These are phyloP conservation scores for Taeniopygia guttata DNA, from an alignment of 2,797 vertebrate species.

Conservation along the genomic window DNA sequence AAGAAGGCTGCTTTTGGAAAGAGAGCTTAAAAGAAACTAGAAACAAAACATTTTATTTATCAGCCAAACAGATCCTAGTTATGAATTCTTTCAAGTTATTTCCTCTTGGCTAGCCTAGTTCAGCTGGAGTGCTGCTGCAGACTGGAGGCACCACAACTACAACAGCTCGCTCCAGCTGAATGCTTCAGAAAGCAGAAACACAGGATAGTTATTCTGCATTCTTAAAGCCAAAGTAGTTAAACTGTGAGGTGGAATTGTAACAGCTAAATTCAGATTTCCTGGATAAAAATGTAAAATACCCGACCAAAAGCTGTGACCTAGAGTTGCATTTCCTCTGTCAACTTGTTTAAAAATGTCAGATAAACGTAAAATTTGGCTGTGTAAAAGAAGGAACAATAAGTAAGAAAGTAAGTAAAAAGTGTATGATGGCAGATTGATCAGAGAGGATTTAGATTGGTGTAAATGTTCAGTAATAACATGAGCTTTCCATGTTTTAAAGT, in stretches of 20 bases:
- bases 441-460: neutral
- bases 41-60: neutral
- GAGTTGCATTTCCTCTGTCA: neutral
- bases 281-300: neutral
- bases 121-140: neutral
- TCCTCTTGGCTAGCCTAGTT: neutral
- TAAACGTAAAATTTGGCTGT: neutral
- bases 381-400: neutral
- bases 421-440: neutral
- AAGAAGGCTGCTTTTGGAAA: neutral
- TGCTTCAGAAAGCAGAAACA: neutral
- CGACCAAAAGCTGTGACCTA: neutral
- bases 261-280: neutral
- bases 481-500: neutral
- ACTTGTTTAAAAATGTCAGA: neutral
- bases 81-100: neutral
- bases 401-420: neutral
- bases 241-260: neutral
- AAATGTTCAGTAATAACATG: neutral
- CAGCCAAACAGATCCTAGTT: neutral
- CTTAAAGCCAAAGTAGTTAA: neutral
- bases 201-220: neutral
- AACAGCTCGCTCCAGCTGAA: neutral
- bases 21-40: neutral
- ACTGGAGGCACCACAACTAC: neutral